Evolutionary conservation across 2,888 invertebrate genomes (phyloP).

Genomic region (Anthrax anthrax): DNA sequence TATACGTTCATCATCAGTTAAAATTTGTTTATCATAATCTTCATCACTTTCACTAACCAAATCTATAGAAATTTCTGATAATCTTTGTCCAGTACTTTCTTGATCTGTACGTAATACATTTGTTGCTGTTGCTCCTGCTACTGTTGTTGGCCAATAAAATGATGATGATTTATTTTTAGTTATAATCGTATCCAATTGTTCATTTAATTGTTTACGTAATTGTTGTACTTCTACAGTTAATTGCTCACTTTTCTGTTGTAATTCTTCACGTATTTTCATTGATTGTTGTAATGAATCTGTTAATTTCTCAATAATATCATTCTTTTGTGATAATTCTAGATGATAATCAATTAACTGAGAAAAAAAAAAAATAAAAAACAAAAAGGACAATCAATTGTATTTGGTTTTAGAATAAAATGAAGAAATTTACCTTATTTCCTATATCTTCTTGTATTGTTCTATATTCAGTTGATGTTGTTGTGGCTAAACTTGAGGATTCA

Average conservation of each 20-base stretch:
- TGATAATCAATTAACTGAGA: conserved; percentile 26
- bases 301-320: conserved; percentile 55
- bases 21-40: conserved; percentile 26
- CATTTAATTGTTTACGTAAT: conserved; percentile 36
- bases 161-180: conserved; percentile 24
- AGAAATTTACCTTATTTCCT: conserved; percentile 43
- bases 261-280: conserved; percentile 43
- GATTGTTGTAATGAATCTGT: conserved; percentile 56
- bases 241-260: conserved; percentile 46
- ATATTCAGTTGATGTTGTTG: conserved; percentile 47
- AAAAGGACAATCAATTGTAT: neutral
- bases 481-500: conserved; percentile 29
- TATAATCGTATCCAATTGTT: conserved; percentile 32
- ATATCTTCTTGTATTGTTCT: conserved; percentile 57
- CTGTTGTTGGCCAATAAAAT: conserved; percentile 16
- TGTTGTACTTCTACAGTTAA: conserved; percentile 44
- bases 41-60: conserved; percentile 33
- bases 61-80: conserved; percentile 34
- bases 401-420: neutral
- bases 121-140: too few species aligned
- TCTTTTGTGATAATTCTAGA: conserved; percentile 42
- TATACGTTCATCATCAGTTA: conserved; percentile 27
- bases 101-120: too few species aligned
- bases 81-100: conserved; percentile 28
- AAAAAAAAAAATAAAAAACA: conserved; percentile 5